Conservation (phyloP, 2,797 vertebrate genomes). For the Triplophysa bombifrons region DNA sequence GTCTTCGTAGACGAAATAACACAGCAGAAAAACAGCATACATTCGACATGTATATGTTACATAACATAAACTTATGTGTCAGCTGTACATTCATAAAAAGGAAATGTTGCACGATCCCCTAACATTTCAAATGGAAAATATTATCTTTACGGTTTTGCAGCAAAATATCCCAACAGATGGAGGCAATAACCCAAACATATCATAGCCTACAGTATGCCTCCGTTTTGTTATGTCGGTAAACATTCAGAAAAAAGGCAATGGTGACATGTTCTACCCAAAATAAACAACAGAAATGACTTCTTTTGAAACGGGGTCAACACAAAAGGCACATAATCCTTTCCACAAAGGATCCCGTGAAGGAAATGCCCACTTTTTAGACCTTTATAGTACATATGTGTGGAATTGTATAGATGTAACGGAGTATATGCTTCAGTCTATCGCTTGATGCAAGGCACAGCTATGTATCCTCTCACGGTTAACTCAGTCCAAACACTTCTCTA, state of each 20-base stretch:
- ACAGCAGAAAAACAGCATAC: constrained; percentile 48
- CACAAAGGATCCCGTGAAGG: constrained; percentile 42
- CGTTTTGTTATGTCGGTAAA: constrained; percentile 19
- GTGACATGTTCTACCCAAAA: constrained; percentile 16
- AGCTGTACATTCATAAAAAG: constrained; percentile 43
- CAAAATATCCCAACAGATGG: background rate
- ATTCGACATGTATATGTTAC: constrained; percentile 41
- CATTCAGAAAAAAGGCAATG: constrained; percentile 24
- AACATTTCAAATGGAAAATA: constrained; percentile 14
- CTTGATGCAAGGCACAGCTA: constrained; percentile 55
- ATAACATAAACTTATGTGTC: constrained; percentile 26
- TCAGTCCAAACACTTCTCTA: background rate
- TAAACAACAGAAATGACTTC: constrained; percentile 50
- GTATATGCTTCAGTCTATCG: constrained; percentile 44
- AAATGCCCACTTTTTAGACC: constrained; percentile 51
- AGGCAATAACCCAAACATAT: constrained; percentile 6
- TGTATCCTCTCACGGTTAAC: constrained; percentile 26
- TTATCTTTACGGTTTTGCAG: background rate
- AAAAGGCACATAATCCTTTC: constrained; percentile 59
- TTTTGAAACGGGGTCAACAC: constrained; percentile 41
- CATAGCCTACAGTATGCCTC: constrained; percentile 4
- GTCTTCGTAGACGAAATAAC: constrained; percentile 47
- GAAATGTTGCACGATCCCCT: constrained; percentile 13
- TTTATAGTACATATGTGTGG: constrained; percentile 30
- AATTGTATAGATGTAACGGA: background rate